Evolutionary conservation across 2,888 invertebrate species (phyloP).

Genomic region (Parnassius apollo): DNA sequence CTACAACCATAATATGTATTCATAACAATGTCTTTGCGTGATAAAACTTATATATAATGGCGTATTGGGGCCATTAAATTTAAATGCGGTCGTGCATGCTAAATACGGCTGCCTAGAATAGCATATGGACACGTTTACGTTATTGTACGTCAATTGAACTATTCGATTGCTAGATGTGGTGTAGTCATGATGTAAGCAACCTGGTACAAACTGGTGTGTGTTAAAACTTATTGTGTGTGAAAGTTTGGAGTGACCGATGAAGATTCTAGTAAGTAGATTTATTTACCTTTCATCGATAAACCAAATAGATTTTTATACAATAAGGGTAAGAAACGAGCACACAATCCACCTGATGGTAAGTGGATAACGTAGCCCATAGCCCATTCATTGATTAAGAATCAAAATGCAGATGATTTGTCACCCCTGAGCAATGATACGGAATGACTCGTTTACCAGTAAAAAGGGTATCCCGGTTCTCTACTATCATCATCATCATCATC

Average conservation of each 20-base stretch:
- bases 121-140: slow-evolving; percentile 2
- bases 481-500: too few relatives aligned
- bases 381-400: too few relatives aligned
- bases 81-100: slow-evolving; percentile 17
- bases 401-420: too few relatives aligned
- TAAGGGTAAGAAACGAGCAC: too few relatives aligned
- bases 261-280: slow-evolving; percentile 11
- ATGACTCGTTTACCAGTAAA: too few relatives aligned
- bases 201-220: slow-evolving; percentile 2
- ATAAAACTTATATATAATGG: slow-evolving; percentile 16
- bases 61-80: slow-evolving; percentile 20
- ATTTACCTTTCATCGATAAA: neutral
- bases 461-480: too few relatives aligned
- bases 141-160: slow-evolving; percentile 22
- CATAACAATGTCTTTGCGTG: slow-evolving; percentile 10
- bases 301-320: too few relatives aligned
- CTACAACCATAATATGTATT: neutral
- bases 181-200: slow-evolving; percentile 3
- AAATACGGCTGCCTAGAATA: slow-evolving; percentile 6
- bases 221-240: neutral
- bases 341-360: too few relatives aligned
- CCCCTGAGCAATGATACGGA: too few relatives aligned
- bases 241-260: slow-evolving; percentile 1
- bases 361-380: too few relatives aligned
- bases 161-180: slow-evolving; percentile 13